A percentile compares a stretch with the other conserved stretches of the same genome.
These are phyloP conservation scores for Lasiommata megera DNA, from an alignment of 2,888 invertebrate species.

Conservation along the genomic window DNA sequence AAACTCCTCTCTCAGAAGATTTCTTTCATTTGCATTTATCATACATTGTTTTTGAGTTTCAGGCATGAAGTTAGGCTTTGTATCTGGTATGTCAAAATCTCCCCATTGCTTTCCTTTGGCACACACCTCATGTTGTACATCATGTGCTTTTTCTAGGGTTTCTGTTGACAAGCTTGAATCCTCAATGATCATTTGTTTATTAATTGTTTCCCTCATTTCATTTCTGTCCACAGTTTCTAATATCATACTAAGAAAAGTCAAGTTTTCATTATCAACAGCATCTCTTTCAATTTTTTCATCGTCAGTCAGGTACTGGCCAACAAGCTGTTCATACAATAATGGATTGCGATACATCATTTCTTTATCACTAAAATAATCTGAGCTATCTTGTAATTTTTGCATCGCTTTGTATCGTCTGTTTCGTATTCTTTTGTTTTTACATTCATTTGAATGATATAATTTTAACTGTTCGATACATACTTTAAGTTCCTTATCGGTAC, in stretches of 20 bases:
- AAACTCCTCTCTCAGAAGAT: slow-evolving; percentile 89
- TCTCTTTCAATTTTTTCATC: slow-evolving; percentile 86
- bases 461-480: slow-evolving; percentile 84
- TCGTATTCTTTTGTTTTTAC: slow-evolving; percentile 81
- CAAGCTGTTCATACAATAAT: slow-evolving; percentile 92
- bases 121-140: slow-evolving; percentile 23
- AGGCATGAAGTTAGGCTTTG: slow-evolving; percentile 50
- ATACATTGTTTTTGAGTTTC: slow-evolving; percentile 54
- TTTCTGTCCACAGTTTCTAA: slow-evolving; percentile 91
- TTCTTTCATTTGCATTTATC: slow-evolving; percentile 82
- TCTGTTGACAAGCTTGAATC: slow-evolving; percentile 58
- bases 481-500: slow-evolving; percentile 70
- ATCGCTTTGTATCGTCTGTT: slow-evolving; percentile 93
- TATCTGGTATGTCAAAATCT: slow-evolving; percentile 75
- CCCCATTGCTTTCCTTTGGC: slow-evolving; percentile 69
- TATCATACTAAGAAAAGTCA: slow-evolving; percentile 88
- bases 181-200: slow-evolving; percentile 83
- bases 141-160: slow-evolving; percentile 27
- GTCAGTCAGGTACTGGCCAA: slow-evolving; percentile 92
- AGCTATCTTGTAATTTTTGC: slow-evolving; percentile 85
- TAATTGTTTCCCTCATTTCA: slow-evolving; percentile 82
- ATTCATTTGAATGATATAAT: slow-evolving; percentile 75
- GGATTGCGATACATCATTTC: slow-evolving; percentile 97
- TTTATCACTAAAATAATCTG: slow-evolving; percentile 92
- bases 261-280: slow-evolving; percentile 77